Conservation (phyloP, 1,140 invertebrate genomes). For the Drosophila cardini region DNA sequence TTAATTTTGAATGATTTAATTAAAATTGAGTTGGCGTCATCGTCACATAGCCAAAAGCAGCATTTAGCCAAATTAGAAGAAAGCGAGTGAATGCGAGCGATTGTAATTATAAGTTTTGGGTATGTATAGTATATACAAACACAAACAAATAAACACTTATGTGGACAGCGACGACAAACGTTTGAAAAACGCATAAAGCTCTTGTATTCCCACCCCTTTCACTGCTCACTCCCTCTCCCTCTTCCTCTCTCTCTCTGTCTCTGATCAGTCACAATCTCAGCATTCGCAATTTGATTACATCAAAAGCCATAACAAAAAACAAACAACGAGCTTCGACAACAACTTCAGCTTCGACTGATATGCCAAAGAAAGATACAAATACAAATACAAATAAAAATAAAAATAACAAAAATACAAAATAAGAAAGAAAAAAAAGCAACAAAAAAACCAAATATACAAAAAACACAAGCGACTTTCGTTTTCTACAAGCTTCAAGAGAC, state of each 20-base stretch:
- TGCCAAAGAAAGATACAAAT: slow-evolving; percentile 48
- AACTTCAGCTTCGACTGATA: slow-evolving; percentile 35
- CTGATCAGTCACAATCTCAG: background rate
- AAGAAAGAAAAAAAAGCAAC: slow-evolving; percentile 8
- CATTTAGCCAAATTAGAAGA: slow-evolving; percentile 77
- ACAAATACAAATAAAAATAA: slow-evolving; percentile 41
- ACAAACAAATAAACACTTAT: slow-evolving; percentile 39
- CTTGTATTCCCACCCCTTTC: background rate
- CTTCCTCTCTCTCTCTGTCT: background rate
- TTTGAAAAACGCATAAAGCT: slow-evolving; percentile 33
- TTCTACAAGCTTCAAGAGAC: slow-evolving; percentile 59
- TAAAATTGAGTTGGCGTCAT: slow-evolving; percentile 53
- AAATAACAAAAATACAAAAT: slow-evolving; percentile 46
- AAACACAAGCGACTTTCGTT: slow-evolving; percentile 75
- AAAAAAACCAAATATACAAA: background rate
- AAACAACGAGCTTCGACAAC: slow-evolving; percentile 5
- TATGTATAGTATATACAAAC: slow-evolving; percentile 2
- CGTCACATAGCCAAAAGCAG: slow-evolving; percentile 63
- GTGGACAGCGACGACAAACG: background rate
- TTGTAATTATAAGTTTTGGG: slow-evolving; percentile 30
- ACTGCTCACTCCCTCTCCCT: background rate
- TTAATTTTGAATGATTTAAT: slow-evolving; percentile 55
- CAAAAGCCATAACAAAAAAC: slow-evolving; percentile 63
- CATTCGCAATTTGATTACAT: slow-evolving; percentile 79
- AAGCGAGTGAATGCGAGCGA: slow-evolving; percentile 58